A percentile compares a stretch with the other conserved stretches of the same genome.
These are phyloP conservation scores for Schrankia costaestrigalis DNA, from an alignment of 2,888 invertebrate species.

Conservation along the genomic window DNA sequence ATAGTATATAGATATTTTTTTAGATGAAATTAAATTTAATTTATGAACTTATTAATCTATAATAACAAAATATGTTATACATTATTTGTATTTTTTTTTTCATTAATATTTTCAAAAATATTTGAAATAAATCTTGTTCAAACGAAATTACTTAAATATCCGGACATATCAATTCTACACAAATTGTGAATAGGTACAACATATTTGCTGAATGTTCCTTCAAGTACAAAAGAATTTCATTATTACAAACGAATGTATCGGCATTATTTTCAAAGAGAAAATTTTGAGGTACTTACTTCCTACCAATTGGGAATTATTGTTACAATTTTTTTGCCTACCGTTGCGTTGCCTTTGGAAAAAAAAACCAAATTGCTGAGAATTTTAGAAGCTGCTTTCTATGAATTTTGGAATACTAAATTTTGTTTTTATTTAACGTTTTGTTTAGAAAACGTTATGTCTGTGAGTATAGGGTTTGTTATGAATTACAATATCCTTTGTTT, in stretches of 20 bases:
- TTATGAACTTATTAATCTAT: too few relatives aligned
- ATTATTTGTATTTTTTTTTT: too few relatives aligned
- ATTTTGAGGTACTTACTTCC: conserved; percentile 31
- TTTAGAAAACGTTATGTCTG: conserved; percentile 12
- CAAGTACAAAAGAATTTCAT: conserved; percentile 21
- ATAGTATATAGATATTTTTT: too few relatives aligned
- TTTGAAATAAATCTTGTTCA: too few relatives aligned
- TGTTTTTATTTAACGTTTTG: conserved; percentile 16
- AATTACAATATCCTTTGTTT: conserved; percentile 11
- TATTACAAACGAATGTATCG: conserved; percentile 25
- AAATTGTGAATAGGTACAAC: too few relatives aligned
- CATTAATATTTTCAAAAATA: too few relatives aligned
- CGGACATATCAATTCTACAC: too few relatives aligned
- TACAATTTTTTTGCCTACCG: conserved; percentile 16
- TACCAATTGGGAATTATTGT: conserved; percentile 35
- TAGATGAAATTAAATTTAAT: too few relatives aligned
- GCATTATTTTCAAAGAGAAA: conserved; percentile 23
- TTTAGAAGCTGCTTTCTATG: conserved; percentile 18
- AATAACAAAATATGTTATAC: too few relatives aligned
- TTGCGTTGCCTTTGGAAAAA: conserved; percentile 23
- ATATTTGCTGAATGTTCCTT: background rate
- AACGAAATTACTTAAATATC: too few relatives aligned
- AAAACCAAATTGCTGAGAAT: conserved; percentile 15
- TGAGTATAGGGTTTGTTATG: conserved; percentile 17
- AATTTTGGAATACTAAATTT: conserved; percentile 27